These are phyloP conservation scores for Dolichoris vasculosae DNA, from an alignment of 1,140 invertebrate species.

Conservation along the genomic window DNA sequence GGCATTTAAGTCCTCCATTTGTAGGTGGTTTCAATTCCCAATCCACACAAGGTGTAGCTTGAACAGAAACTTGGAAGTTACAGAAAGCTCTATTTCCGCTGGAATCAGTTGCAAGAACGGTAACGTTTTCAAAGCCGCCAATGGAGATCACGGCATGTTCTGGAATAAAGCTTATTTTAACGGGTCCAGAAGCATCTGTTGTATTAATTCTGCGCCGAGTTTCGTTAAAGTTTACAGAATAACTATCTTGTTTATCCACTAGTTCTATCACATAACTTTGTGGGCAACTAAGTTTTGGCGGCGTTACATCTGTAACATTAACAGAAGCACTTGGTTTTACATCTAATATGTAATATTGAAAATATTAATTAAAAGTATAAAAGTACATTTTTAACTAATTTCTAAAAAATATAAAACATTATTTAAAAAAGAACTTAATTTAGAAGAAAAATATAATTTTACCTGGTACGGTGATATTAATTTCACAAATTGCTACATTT, in stretches of 20 bases:
- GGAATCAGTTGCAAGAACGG: constrained; percentile 91
- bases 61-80: constrained; percentile 95
- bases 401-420: too few species aligned
- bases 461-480: constrained; percentile 93
- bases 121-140: constrained; percentile 95
- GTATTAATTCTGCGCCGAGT: constrained; percentile 89
- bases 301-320: constrained; percentile 84
- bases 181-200: constrained; percentile 92
- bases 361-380: too few species aligned
- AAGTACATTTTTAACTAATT: too few species aligned
- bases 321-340: not conserved
- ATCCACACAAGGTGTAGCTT: constrained; percentile 94
- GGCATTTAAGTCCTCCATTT: constrained; percentile 91
- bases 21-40: constrained; percentile 93
- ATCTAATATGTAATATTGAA: too few species aligned
- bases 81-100: constrained; percentile 93
- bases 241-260: constrained; percentile 91
- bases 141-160: constrained; percentile 91
- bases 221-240: constrained; percentile 94
- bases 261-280: constrained; percentile 96
- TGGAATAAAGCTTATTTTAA: constrained; percentile 88
- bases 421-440: not conserved
- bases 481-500: constrained; percentile 96
- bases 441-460: constrained; percentile 48
- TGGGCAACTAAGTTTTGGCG: constrained; percentile 94